phyloP scores from a whole-genome alignment of 35 echinoderm and acorn worm species.

The Apostichopus japonicus region DNA sequence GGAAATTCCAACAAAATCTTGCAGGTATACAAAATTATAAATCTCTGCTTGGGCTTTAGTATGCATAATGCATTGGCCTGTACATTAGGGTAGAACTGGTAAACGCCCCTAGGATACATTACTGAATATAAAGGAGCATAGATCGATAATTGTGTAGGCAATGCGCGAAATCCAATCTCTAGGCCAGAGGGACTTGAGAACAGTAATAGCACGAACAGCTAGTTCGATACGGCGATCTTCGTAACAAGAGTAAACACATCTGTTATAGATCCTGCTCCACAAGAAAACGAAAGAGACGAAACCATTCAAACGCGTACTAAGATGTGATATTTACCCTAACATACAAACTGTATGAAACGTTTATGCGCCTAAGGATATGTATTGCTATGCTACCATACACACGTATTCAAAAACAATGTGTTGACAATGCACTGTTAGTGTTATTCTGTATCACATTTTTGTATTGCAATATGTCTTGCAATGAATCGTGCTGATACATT shows the following conservation, averaged over 20 bases:
- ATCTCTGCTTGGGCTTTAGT: too few species aligned
- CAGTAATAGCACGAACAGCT: neutral
- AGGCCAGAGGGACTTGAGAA: constrained; percentile 2
- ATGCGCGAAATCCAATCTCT: constrained; percentile 26
- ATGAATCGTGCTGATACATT: too few species aligned
- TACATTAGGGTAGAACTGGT: constrained; percentile 15
- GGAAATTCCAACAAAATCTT: neutral
- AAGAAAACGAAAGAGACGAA: neutral
- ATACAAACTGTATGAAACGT: neutral
- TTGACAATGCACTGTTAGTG: too few species aligned
- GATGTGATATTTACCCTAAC: neutral
- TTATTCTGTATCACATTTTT: too few species aligned
- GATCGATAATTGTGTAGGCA: constrained; percentile 23
- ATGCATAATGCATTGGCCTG: constrained; percentile 13
- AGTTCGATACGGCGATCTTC: neutral
- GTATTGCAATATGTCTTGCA: too few species aligned
- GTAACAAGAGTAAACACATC: constrained; percentile 23
- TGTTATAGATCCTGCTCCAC: constrained; percentile 17
- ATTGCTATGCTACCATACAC: neutral
- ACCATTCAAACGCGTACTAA: neutral
- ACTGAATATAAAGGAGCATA: constrained; percentile 2
- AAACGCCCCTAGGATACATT: constrained; percentile 20
- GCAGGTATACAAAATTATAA: neutral
- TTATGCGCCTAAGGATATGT: neutral
- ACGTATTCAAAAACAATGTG: too few species aligned